phyloP scores from a whole-genome alignment of 1,140 invertebrate genomes.

The Triops cancriformis region DNA sequence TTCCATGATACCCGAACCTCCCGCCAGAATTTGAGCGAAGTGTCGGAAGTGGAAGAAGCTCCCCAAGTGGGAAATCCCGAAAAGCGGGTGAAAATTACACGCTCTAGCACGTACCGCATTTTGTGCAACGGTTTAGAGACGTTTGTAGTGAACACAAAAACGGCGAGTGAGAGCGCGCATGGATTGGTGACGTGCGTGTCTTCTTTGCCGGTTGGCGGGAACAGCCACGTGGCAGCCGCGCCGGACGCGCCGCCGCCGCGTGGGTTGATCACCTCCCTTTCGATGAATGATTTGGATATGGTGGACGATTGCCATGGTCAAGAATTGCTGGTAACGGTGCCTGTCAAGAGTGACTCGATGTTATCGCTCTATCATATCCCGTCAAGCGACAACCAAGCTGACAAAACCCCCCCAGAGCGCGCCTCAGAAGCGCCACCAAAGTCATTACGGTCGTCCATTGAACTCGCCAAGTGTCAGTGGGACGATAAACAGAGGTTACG shows the following conservation, averaged over 20 bases:
- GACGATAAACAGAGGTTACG: conserved; percentile 13
- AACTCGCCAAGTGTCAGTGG: conserved; percentile 16
- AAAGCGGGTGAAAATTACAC: conserved; percentile 25
- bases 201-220: conserved; percentile 18
- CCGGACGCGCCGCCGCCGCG: conserved; percentile 28
- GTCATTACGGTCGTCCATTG: conserved; percentile 14
- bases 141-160: background rate
- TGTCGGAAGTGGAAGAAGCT: conserved; percentile 17
- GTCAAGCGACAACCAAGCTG: conserved; percentile 29
- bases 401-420: background rate
- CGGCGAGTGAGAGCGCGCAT: background rate
- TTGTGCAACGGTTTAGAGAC: conserved; percentile 24
- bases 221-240: conserved; percentile 28
- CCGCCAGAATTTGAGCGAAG: conserved; percentile 21
- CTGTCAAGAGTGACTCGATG: conserved; percentile 35
- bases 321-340: conserved; percentile 33
- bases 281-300: conserved; percentile 45
- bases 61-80: background rate
- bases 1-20: conserved; percentile 41
- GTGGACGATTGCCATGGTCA: conserved; percentile 33
- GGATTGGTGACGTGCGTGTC: conserved; percentile 25
- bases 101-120: conserved; percentile 27
- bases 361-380: conserved; percentile 33
- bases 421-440: conserved; percentile 1
- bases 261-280: conserved; percentile 40